Conservation (phyloP, 2,797 vertebrate genomes). For the Ctenopoma kingsleyae region DNA sequence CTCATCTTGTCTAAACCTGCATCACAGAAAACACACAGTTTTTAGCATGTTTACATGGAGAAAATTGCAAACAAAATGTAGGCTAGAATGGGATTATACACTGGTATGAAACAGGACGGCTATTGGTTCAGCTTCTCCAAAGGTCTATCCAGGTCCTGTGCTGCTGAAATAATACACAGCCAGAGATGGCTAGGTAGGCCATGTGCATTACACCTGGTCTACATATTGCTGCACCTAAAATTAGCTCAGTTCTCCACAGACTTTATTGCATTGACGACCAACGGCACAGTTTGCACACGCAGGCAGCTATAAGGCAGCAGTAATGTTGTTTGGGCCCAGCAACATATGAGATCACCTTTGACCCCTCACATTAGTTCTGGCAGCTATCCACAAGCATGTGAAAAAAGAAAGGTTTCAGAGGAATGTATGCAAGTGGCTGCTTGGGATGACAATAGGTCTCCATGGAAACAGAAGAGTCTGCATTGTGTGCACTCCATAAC, state of each 20-base stretch:
- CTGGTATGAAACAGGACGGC: slow-evolving; percentile 25
- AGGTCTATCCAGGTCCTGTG: slow-evolving; percentile 28
- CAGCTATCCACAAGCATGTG: slow-evolving; percentile 18
- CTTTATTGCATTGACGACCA: slow-evolving; percentile 50
- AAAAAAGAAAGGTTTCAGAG: slow-evolving; percentile 26
- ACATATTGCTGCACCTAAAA: slow-evolving; percentile 75
- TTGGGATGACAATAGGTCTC: slow-evolving; percentile 69
- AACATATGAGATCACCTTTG: slow-evolving; percentile 49
- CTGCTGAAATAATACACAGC: slow-evolving; percentile 41
- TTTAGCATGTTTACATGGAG: slow-evolving; percentile 35
- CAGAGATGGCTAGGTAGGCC: slow-evolving; percentile 70
- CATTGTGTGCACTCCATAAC: slow-evolving; percentile 61
- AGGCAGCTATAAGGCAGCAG: slow-evolving; percentile 30
- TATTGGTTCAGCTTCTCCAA: slow-evolving; percentile 30
- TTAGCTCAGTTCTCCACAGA: slow-evolving; percentile 72
- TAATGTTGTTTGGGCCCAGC: slow-evolving; percentile 13
- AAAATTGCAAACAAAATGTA: slow-evolving; percentile 37
- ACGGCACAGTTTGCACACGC: slow-evolving; percentile 63
- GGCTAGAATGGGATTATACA: slow-evolving; percentile 44
- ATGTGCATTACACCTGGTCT: slow-evolving; percentile 78
- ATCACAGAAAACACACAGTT: slow-evolving; percentile 16
- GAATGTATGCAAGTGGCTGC: slow-evolving; percentile 56
- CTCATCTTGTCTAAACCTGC: slow-evolving; percentile 23
- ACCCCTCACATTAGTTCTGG: slow-evolving; percentile 17
- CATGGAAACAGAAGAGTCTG: slow-evolving; percentile 80